phyloP scores from a whole-genome alignment of 1,140 invertebrate species.

The Panagrolaimus sp. region DNA sequence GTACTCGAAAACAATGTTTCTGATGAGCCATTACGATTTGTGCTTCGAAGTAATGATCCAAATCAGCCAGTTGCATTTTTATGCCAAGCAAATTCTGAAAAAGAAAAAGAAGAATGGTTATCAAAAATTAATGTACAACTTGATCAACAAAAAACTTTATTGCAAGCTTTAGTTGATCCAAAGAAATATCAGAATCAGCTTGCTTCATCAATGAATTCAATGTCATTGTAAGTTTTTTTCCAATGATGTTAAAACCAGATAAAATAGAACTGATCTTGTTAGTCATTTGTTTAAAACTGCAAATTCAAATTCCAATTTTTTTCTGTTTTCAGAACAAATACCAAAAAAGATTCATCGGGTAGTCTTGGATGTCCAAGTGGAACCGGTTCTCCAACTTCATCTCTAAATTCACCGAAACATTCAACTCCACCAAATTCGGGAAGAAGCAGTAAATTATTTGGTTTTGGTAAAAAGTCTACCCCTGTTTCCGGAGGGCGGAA shows the following conservation, averaged over 20 bases:
- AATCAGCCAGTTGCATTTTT: conserved; percentile 47
- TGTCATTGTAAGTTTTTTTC: no score
- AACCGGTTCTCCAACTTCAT: conserved; percentile 8
- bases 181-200: conserved; percentile 52
- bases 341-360: conserved; percentile 31
- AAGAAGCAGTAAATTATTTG: background rate
- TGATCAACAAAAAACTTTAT: conserved; percentile 54
- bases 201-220: no score
- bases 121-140: conserved; percentile 44
- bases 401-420: conserved; percentile 11
- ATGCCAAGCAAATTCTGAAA: conserved; percentile 40
- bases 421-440: background rate
- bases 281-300: no score
- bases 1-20: conserved; percentile 44
- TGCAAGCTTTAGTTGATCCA: conserved; percentile 55
- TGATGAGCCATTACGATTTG: conserved; percentile 54
- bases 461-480: conserved; percentile 12
- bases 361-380: conserved; percentile 33
- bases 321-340: conserved; percentile 19
- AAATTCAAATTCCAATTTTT: no score
- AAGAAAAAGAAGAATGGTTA: conserved; percentile 58
- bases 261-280: no score
- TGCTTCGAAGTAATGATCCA: conserved; percentile 52
- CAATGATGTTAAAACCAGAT: no score
- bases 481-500: background rate